A percentile compares a stretch with the other conserved stretches of the same genome.
These are phyloP conservation scores for Drosophila demipolita DNA, from an alignment of 2,888 invertebrate genomes.

Conservation along the genomic window DNA sequence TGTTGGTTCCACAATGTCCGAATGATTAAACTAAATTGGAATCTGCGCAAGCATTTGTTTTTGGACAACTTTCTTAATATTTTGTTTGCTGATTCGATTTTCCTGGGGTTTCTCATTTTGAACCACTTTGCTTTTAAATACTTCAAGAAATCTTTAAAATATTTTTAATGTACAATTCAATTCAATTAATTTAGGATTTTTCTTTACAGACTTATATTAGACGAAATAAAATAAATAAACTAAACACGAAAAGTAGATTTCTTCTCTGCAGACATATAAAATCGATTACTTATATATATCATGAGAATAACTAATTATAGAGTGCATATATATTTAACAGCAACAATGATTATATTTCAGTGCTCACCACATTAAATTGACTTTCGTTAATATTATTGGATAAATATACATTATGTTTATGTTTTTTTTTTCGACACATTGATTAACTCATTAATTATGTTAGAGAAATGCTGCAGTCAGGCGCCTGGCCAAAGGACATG, in stretches of 20 bases:
- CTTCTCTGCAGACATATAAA: not conserved
- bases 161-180: not conserved
- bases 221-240: not conserved
- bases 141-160: not conserved
- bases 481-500: constrained; percentile 91
- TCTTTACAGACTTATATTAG: not conserved
- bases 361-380: not conserved
- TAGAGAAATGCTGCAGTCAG: constrained; percentile 89
- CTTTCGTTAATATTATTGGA: not conserved
- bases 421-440: not conserved
- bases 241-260: not conserved
- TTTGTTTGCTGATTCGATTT: not conserved
- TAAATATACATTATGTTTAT: not conserved
- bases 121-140: not conserved
- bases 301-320: not conserved
- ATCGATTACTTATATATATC: not conserved
- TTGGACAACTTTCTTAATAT: not conserved
- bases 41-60: not conserved
- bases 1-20: not conserved
- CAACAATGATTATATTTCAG: not conserved
- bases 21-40: not conserved
- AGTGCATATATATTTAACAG: not conserved
- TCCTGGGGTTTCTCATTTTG: not conserved
- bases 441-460: constrained; percentile 43
- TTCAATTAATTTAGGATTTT: not conserved